A percentile compares a stretch with the other conserved stretches of the same genome.
phyloP scores from a whole-genome alignment of 2,888 invertebrate genomes.

The Lasioglossum calceatum region DNA sequence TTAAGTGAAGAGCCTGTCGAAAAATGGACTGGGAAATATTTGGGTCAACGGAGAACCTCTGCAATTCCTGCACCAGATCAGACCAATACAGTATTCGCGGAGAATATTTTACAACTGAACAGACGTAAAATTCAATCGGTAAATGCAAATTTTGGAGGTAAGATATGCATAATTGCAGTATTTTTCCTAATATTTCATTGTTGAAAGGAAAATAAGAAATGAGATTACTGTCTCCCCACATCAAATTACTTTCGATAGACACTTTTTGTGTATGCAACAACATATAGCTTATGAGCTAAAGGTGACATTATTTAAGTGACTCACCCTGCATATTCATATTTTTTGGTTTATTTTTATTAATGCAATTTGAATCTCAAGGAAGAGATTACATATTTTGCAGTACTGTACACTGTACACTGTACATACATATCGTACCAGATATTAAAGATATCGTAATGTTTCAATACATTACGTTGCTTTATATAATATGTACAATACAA shows the following conservation, averaged over 20 bases:
- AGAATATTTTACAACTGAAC: neutral
- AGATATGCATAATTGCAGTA: neutral
- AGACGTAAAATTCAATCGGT: constrained; percentile 6
- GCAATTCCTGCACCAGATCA: neutral
- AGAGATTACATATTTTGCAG: too few relatives aligned
- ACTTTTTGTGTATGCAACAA: neutral
- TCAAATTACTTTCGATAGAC: too few relatives aligned
- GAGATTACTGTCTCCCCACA: neutral
- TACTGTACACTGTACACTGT: too few relatives aligned
- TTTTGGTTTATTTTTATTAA: too few relatives aligned
- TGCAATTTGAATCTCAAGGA: too few relatives aligned
- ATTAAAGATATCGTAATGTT: too few relatives aligned
- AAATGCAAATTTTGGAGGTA: neutral
- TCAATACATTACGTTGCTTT: too few relatives aligned
- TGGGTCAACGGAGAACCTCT: neutral
- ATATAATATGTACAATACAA: too few relatives aligned
- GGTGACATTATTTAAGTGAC: too few relatives aligned
- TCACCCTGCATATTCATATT: too few relatives aligned
- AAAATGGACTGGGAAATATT: neutral
- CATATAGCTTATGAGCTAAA: neutral
- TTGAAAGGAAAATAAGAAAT: neutral
- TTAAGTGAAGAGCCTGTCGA: constrained; percentile 24
- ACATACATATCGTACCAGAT: too few relatives aligned
- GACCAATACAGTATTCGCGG: neutral
- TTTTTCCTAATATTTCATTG: neutral